Base-by-base conservation (phyloP, 2,888 invertebrate species). In the Lasioglossum oenotherae region DNA sequence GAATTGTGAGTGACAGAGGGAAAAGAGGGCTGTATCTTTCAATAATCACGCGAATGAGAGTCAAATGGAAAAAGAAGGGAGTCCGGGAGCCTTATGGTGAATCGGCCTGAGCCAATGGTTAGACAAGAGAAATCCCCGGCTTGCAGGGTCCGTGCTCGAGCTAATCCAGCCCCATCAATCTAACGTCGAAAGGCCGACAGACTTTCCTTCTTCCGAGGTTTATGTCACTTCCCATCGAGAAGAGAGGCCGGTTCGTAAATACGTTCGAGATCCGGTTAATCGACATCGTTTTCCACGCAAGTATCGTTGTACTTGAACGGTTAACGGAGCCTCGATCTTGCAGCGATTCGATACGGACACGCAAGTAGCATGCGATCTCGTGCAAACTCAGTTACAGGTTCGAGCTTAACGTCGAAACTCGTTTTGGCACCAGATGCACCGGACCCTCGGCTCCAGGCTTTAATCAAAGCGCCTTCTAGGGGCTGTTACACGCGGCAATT, bases 151-250 rank as follows among this genome's bases (percentile, higher is more conserved):
- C 89, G 86, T 89, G 90, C 92, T 92, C 88, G 91, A 80, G 89
- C 90, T 94, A 94, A 94, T 94, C 94, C 94, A 80, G 85, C 87
- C 89, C 93, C 93, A 94, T 94, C 94, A 94, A 94, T 94, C 94
- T 94, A 93, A 92, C 87, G 92, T 91, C 91, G 85, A 23, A 69
- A 89, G 89, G 86, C 86, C 86, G 78, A 82, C 88, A 79, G 83
- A 82, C 80, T 82, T 84, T 87, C 82, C 84, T 86, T 87, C 80
- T 81, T 84, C 81, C 85, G 71, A 81, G 82, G 85, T 87, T 85
- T 86, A 80, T 81, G 64, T 75, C 81, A 87, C 82, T 90, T 72
- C 77, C 80, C 49, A 44, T 16, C 23, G 71, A 8, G 8, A 23
- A 78, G 88, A 31, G n/a, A 3, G 53, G 14, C 23, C n/a, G 0